Base-by-base conservation (phyloP, 2,888 invertebrate genomes). In the Lithophane socia region DNA sequence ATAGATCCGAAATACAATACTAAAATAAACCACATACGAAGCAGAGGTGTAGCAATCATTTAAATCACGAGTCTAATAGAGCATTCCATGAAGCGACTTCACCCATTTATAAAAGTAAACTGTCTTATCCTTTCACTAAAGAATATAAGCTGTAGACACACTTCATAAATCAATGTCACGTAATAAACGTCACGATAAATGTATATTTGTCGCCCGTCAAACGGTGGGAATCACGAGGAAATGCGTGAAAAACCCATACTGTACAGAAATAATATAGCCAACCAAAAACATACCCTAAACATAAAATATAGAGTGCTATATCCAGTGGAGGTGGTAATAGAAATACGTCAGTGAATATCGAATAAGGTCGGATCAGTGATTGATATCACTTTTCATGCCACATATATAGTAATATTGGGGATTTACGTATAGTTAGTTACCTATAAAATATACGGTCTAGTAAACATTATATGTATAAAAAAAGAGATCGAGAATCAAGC, bases 171-270 rank as follows among this genome's bases (percentile, higher is more conserved):
- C 93, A 91, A 88, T 83, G 92, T 91, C 91, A 87, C 87, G 85
- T 90, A 91, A 93, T 93, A 91, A 92, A 92, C 89, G 93, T 92
- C 93, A 87, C 90, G 89, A 90, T 91, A 89, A 92, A 92, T 91
- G 91, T 92, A 86, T 92, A 92, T 93, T 92, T 92, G 92, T 92
- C 92, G 90, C 88, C 84, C 90, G 89, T 92, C 91, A 91, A 89
- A 89, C 88, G 88, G 75, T 82, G 83, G 73, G 84, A 87, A 90
- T 86, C 85, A 84, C 74, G 73, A 78, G 82, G 77, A 87, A 88
- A 87, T 84, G 85, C 83, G 80, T 80, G 82, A 82, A 88, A 90
- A 88, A 84, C 80, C 77, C 75, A 86, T 79, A 82, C 69, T 66
- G 73, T 70, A 37, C 64, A 44, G n/a, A 47, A 47, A 64, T 64